Evolutionary conservation across 2,113 vertebrate species (phyloP), one percentile per base, ranked within the genome.

Genomic region (Mus spicilegus): DNA sequence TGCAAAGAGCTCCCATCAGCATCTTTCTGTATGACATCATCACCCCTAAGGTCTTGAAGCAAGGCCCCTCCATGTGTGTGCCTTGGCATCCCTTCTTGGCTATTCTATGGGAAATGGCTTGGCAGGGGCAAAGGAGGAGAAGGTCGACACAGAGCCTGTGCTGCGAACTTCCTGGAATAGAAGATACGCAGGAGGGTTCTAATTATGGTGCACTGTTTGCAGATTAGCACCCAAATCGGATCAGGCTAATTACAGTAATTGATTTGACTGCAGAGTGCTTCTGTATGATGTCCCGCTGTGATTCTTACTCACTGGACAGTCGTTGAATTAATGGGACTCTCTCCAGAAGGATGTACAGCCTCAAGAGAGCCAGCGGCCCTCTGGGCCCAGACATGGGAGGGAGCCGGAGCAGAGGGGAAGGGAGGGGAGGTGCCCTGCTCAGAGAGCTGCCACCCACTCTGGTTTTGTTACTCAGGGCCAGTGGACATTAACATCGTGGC

Each of bases 401-500:
- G 63, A 22, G 1, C 75, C 33, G 12, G 24, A 81, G 56, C 46
- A 4, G 69, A 76, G 51, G 36, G 46, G 54, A 46, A 10, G n/a
- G 30, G 77, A 14, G 22, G n/a, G 24, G 24, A 36, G 61, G 7
- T 80, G 85, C 46, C 49, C 7, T 28, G 1, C 73, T 42, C 22
- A 7, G 69, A 39, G 56, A 42, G 24, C 73, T 76, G 89, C 61
- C 39, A 42, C 75, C 26, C 19, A 96, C 63, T 39, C 22, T 77
- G 84, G 30, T 95, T 97, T 98, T 90, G 16, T 93, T 73, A 51
- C 97, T 9, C 98, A 99, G 99, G 99, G 61, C 99, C 99, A 0
- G 98, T 98, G 91, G 99, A 99, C 97, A 98, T 99, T 97, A 98
- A 89, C 95, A 98, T 99, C 0, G 97, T 98, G 97, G 99, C 99